These are phyloP conservation scores for Microhierax caerulescens DNA, from an alignment of 2,797 vertebrate species.

Conservation along the genomic window DNA sequence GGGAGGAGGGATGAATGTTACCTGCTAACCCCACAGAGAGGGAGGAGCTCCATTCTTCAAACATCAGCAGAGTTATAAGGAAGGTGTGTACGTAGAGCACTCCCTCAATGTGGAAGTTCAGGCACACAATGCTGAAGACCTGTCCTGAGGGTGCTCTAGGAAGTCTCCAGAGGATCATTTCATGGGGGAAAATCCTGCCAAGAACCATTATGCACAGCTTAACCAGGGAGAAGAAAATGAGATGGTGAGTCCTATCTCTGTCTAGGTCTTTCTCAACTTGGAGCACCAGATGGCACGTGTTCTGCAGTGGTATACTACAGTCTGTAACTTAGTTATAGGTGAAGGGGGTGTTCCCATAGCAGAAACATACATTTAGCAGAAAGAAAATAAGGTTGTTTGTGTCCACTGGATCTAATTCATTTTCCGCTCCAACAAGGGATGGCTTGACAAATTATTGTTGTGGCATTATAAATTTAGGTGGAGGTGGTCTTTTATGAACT, in stretches of 20 bases:
- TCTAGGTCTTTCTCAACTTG: not conserved
- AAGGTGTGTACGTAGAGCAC: conserved; percentile 65
- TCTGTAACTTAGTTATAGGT: not conserved
- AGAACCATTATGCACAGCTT: conserved; percentile 71
- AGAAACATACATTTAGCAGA: not conserved
- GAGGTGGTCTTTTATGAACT: not conserved
- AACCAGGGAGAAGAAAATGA: conserved; percentile 80
- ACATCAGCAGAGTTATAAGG: conserved; percentile 55
- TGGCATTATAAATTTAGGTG: not conserved
- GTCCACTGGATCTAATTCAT: not conserved
- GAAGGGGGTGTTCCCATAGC: not conserved
- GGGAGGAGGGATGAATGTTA: conserved; percentile 32
- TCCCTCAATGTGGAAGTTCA: conserved; percentile 58
- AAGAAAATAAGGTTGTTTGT: not conserved
- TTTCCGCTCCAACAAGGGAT: not conserved
- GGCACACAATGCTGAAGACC: not conserved
- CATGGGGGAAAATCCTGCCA: conserved; percentile 25
- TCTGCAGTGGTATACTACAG: not conserved
- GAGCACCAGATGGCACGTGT: not conserved
- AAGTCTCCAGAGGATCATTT: conserved; percentile 20
- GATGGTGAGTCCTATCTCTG: conserved; percentile 72
- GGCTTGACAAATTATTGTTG: not conserved
- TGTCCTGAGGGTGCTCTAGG: not conserved
- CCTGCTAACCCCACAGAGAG: conserved; percentile 44
- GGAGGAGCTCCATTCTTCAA: conserved; percentile 69